Conservation (phyloP, 2,888 invertebrate genomes). For the Cantharis flavilabris region DNA sequence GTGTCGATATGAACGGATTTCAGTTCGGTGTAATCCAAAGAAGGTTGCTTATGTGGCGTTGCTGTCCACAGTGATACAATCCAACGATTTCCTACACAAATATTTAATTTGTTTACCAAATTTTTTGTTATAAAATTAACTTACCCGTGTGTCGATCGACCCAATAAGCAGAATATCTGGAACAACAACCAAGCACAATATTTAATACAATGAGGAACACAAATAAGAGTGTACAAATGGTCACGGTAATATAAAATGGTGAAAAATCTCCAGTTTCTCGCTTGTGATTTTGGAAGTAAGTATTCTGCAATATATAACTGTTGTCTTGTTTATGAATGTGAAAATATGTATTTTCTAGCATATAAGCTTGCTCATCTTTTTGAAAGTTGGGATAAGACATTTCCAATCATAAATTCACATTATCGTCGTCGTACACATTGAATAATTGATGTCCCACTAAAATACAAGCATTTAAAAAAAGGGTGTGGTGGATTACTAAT, state of each 20-base stretch:
- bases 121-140: slow-evolving; percentile 21
- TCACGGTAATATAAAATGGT: slow-evolving; percentile 82
- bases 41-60: slow-evolving; percentile 81
- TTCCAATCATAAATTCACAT: not conserved
- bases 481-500: not conserved
- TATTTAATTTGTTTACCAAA: no score
- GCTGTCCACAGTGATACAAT: slow-evolving; percentile 82
- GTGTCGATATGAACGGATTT: slow-evolving; percentile 57
- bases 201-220: slow-evolving; percentile 75
- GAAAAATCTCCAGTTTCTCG: slow-evolving; percentile 73
- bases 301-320: slow-evolving; percentile 61
- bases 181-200: slow-evolving; percentile 80
- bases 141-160: slow-evolving; percentile 78
- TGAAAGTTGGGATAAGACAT: not conserved
- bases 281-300: slow-evolving; percentile 60
- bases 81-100: slow-evolving; percentile 77
- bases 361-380: not conserved
- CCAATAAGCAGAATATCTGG: slow-evolving; percentile 81
- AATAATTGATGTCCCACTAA: not conserved
- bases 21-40: slow-evolving; percentile 78
- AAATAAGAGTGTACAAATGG: slow-evolving; percentile 75
- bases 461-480: not conserved
- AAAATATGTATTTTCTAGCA: not conserved
- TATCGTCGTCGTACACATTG: not conserved
- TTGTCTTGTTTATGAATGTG: not conserved